Evolutionary conservation across 2,113 vertebrate genomes (phyloP).

Genomic region (Oreochromis tanganicae): DNA sequence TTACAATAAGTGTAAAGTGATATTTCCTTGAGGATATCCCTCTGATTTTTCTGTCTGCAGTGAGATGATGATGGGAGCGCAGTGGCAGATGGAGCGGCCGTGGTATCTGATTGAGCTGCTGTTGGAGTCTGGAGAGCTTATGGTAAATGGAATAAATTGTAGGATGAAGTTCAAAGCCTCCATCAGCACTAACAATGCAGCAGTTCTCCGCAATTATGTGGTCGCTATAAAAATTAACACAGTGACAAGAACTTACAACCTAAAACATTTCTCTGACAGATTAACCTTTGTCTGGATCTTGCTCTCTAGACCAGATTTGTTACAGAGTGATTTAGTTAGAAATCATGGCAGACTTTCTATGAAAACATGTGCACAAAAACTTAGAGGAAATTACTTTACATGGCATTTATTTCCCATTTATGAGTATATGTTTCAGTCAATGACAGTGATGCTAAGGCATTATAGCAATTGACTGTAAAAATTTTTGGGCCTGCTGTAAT

Average conservation of each 20-base stretch:
- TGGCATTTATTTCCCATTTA: not conserved
- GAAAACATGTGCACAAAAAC: not conserved
- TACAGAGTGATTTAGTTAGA: slow-evolving; percentile 1
- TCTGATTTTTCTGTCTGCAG: not conserved
- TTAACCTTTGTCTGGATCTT: slow-evolving; percentile 27
- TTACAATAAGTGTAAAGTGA: not conserved
- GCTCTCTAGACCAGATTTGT: slow-evolving; percentile 7
- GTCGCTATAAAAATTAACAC: slow-evolving; percentile 37
- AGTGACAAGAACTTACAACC: slow-evolving; percentile 24
- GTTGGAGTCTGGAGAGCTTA: slow-evolving; percentile 16
- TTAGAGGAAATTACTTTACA: not conserved
- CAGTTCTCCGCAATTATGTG: slow-evolving; percentile 12
- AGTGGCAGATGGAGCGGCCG: not conserved
- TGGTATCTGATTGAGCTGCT: slow-evolving; percentile 23
- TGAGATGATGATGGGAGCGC: not conserved
- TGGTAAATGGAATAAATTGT: slow-evolving; percentile 23
- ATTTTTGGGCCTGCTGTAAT: not conserved
- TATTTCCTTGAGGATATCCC: not conserved
- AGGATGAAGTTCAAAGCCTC: slow-evolving; percentile 6
- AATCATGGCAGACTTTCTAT: not conserved
- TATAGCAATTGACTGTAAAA: not conserved
- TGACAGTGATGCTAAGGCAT: not conserved
- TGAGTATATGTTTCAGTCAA: not conserved
- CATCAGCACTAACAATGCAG: not conserved
- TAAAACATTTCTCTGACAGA: slow-evolving; percentile 35